phyloP scores from a whole-genome alignment of 2,113 vertebrate species.

The Melanerpes formicivorus region DNA sequence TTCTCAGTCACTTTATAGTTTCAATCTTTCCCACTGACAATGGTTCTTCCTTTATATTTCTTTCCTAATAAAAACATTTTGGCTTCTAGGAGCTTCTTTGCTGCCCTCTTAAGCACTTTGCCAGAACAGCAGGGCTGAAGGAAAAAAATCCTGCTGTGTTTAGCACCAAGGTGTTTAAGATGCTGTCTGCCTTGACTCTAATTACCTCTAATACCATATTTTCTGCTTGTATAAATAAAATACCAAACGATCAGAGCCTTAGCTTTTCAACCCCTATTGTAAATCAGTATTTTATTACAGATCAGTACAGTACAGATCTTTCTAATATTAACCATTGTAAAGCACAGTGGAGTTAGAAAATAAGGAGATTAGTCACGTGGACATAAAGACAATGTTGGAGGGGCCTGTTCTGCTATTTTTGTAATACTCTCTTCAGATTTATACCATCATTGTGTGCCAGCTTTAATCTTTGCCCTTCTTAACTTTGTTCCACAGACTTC shows the following conservation, averaged over 20 bases:
- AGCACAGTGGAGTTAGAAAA: neutral
- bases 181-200: neutral
- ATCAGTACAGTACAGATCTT: neutral
- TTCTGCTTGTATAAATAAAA: neutral
- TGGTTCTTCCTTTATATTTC: neutral
- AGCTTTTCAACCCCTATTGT: neutral
- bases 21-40: neutral
- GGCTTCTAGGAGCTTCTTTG: slow-evolving; percentile 62
- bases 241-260: neutral
- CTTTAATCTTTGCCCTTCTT: neutral
- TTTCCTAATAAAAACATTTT: neutral
- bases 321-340: neutral
- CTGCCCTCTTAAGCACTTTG: slow-evolving; percentile 72
- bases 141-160: neutral
- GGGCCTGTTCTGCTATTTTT: neutral
- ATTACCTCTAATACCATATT: neutral
- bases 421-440: neutral
- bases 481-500: neutral
- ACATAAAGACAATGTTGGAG: neutral
- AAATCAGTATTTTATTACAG: neutral
- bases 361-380: neutral
- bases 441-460: neutral
- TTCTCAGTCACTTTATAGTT: neutral
- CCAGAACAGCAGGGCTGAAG: slow-evolving; percentile 10
- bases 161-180: neutral